phyloP scores from a whole-genome alignment of 2,113 vertebrate species.

The Buteo buteo region DNA sequence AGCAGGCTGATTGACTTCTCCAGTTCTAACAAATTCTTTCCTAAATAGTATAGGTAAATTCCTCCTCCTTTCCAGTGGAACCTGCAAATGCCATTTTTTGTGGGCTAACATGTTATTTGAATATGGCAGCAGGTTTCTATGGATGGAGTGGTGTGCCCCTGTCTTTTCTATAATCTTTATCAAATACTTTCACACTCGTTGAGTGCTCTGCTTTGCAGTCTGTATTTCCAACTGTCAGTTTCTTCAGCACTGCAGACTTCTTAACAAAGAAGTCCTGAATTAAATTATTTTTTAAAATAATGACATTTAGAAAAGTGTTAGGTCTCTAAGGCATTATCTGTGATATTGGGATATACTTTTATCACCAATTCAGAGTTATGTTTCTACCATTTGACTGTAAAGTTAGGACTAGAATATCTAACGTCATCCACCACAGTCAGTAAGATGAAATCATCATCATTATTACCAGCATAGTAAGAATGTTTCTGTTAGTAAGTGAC shows the following conservation, averaged over 20 bases:
- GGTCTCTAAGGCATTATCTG: neutral
- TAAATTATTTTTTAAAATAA: neutral
- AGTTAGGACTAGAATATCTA: neutral
- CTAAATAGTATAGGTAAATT: neutral
- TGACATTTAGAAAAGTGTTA: neutral
- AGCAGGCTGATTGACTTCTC: neutral
- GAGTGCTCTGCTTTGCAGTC: neutral
- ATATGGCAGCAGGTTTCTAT: neutral
- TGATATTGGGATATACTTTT: neutral
- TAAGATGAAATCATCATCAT: neutral
- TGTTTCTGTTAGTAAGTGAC: neutral
- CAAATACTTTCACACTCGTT: neutral
- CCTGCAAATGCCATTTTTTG: neutral
- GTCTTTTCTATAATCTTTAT: neutral
- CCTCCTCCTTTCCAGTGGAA: neutral
- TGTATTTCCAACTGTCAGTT: neutral
- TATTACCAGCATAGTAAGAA: neutral
- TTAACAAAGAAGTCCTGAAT: neutral
- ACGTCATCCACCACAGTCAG: neutral
- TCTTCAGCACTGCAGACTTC: neutral
- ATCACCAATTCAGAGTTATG: neutral
- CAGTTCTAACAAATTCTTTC: neutral
- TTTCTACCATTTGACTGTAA: neutral
- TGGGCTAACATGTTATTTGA: neutral
- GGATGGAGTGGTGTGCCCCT: neutral